Conservation (phyloP, 2,113 vertebrate species). For the Larimichthys polyactis region DNA sequence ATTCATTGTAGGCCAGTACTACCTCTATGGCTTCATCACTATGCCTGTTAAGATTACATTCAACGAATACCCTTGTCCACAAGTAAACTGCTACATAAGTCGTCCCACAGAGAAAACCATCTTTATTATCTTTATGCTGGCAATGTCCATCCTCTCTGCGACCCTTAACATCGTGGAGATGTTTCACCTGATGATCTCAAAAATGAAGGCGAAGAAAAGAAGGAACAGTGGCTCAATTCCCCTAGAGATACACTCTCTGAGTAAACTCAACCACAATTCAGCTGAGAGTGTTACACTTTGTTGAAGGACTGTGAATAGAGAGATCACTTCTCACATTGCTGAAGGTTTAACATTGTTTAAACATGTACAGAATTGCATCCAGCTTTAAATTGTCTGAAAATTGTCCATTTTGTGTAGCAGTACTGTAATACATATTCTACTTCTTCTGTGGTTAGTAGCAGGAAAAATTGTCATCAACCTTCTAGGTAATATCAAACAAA, state of each 20-base stretch:
- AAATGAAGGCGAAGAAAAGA: conserved; percentile 17
- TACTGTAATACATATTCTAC: neutral
- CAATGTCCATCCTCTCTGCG: conserved; percentile 87
- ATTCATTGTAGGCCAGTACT: conserved; percentile 91
- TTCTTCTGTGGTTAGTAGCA: neutral
- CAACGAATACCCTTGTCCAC: conserved; percentile 83
- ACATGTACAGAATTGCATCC: no score
- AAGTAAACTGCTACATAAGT: conserved; percentile 90
- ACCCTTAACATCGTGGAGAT: conserved; percentile 90
- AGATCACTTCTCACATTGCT: neutral
- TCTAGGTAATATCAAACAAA: no score
- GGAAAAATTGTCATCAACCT: no score
- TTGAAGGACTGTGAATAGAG: conserved; percentile 14
- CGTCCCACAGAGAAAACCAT: conserved; percentile 87
- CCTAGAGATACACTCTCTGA: neutral
- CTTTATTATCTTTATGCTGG: conserved; percentile 91
- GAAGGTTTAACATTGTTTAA: no score
- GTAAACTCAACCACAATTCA: neutral
- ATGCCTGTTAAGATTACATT: conserved; percentile 86
- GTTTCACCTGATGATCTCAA: conserved; percentile 86
- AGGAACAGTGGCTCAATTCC: neutral
- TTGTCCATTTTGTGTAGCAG: neutral
- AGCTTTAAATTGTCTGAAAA: neutral
- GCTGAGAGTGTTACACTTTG: neutral
- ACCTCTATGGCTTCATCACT: conserved; percentile 84